phyloP scores from a whole-genome alignment of 2,888 invertebrate genomes.

The Apamea monoglypha region DNA sequence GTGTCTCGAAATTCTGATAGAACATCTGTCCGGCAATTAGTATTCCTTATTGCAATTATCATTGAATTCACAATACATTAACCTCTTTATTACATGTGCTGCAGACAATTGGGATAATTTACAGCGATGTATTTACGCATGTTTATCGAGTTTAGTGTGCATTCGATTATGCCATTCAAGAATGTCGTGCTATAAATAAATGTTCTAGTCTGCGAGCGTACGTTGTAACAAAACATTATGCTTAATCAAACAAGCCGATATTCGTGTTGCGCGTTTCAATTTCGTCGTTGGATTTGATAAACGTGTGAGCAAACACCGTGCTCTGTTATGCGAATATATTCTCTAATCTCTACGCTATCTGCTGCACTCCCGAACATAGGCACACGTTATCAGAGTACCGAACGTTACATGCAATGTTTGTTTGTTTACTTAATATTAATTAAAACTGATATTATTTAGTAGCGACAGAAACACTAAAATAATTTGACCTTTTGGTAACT shows the following conservation, averaged over 20 bases:
- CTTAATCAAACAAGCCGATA: constrained; percentile 50
- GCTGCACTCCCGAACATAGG: constrained; percentile 21
- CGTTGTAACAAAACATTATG: constrained; percentile 56
- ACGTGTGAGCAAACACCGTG: constrained; percentile 58
- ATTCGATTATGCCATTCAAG: constrained; percentile 56
- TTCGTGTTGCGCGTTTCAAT: constrained; percentile 55
- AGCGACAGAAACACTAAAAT: constrained; percentile 4
- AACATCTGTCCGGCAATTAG: constrained; percentile 15
- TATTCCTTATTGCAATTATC: constrained; percentile 15
- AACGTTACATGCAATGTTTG: constrained; percentile 9
- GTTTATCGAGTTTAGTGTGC: constrained; percentile 42
- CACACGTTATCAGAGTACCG: constrained; percentile 4
- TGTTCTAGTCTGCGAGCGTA: constrained; percentile 44
- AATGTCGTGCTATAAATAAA: constrained; percentile 54
- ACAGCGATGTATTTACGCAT: constrained; percentile 17
- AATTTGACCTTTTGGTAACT: constrained; percentile 7
- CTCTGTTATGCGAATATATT: constrained; percentile 37
- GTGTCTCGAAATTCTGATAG: neutral
- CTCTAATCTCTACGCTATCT: constrained; percentile 48
- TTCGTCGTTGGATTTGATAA: constrained; percentile 53
- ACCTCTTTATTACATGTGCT: constrained; percentile 28
- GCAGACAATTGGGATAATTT: constrained; percentile 34
- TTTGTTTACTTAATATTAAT: constrained; percentile 33
- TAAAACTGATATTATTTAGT: neutral
- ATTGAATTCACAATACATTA: constrained; percentile 19